phyloP scores from a whole-genome alignment of 2,888 invertebrate genomes.

The Lithosia quadra region DNA sequence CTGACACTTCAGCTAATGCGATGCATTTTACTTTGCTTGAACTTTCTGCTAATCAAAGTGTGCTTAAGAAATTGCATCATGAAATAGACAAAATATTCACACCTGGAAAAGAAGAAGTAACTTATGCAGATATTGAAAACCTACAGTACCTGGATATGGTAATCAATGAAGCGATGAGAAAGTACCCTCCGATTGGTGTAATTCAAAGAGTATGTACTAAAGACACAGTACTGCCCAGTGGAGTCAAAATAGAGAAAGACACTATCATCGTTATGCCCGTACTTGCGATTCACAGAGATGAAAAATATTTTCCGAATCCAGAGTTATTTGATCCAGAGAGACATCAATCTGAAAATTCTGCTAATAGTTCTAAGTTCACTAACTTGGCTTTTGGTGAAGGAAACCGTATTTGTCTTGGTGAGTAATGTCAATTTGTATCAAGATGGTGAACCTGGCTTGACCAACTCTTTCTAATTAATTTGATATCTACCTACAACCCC shows the following conservation, averaged over 20 bases:
- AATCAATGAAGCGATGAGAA: slow-evolving; percentile 68
- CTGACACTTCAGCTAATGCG: slow-evolving; percentile 74
- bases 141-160: slow-evolving; percentile 76
- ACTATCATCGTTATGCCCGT: slow-evolving; percentile 56
- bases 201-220: slow-evolving; percentile 65
- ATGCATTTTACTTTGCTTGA: slow-evolving; percentile 72
- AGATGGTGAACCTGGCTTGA: not conserved
- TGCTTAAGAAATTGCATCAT: slow-evolving; percentile 67
- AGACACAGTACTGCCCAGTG: slow-evolving; percentile 61
- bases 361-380: slow-evolving; percentile 63
- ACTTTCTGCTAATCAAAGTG: slow-evolving; percentile 68
- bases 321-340: slow-evolving; percentile 79
- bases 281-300: slow-evolving; percentile 70
- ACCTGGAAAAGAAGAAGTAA: slow-evolving; percentile 56
- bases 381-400: slow-evolving; percentile 84
- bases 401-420: slow-evolving; percentile 82
- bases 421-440: slow-evolving; percentile 37
- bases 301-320: slow-evolving; percentile 70
- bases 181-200: slow-evolving; percentile 68
- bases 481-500: too few relatives aligned
- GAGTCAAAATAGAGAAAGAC: slow-evolving; percentile 60
- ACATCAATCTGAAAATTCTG: slow-evolving; percentile 65
- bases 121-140: slow-evolving; percentile 65
- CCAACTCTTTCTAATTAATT: not conserved
- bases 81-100: slow-evolving; percentile 72